A percentile compares a stretch with the other conserved stretches of the same genome.
phyloP scores from a whole-genome alignment of 2,888 invertebrate species.

The Gisinianus flammeolus region DNA sequence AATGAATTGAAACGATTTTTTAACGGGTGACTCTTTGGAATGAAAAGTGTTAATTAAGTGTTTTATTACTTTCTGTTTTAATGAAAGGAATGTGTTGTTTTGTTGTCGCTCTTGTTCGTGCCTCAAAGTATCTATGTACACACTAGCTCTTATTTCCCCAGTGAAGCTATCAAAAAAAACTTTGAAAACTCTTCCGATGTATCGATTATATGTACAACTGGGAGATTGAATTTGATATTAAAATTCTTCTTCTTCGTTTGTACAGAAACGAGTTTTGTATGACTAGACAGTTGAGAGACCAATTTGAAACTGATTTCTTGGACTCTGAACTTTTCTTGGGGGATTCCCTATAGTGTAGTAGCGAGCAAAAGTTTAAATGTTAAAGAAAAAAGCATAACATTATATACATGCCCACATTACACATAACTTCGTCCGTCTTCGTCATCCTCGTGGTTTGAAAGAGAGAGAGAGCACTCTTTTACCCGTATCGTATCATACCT shows the following conservation, averaged over 20 bases:
- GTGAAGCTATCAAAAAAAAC: too few species aligned
- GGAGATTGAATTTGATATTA: too few species aligned
- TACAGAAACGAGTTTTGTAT: background rate
- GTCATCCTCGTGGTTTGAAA: background rate
- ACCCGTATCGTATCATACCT: too few species aligned
- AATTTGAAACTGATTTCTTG: conserved; percentile 15
- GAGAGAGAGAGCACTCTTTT: background rate
- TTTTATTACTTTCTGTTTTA: too few species aligned
- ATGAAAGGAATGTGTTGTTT: too few species aligned
- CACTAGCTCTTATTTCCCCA: too few species aligned
- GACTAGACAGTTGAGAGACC: conserved; percentile 21
- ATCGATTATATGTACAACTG: too few species aligned
- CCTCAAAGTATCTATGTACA: too few species aligned
- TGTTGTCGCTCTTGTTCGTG: too few species aligned
- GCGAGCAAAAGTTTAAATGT: background rate
- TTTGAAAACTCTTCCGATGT: too few species aligned
- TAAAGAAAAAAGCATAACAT: background rate
- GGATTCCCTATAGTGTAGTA: background rate
- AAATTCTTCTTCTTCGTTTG: background rate
- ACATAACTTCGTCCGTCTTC: background rate
- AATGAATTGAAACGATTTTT: background rate
- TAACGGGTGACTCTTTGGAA: background rate
- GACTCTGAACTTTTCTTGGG: conserved; percentile 12
- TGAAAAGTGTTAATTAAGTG: too few species aligned
- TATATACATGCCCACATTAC: background rate